These are phyloP conservation scores for Augochlorella aurata DNA, from an alignment of 2,888 invertebrate genomes.

Conservation along the genomic window DNA sequence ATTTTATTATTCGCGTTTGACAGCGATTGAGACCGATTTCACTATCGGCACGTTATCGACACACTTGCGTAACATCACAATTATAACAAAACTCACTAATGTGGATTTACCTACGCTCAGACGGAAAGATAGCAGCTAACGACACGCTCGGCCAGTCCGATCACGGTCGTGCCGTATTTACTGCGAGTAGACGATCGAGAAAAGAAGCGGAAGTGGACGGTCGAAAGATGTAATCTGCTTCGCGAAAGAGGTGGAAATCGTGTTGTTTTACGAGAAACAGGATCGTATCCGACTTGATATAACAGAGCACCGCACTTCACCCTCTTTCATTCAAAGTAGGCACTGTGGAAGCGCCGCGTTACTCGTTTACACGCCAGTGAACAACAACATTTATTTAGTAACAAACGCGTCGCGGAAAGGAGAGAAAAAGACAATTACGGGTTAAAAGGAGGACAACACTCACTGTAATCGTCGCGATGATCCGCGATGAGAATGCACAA, in stretches of 20 bases:
- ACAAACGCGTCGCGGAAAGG: slow-evolving; percentile 21
- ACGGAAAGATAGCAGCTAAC: neutral
- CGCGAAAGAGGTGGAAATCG: neutral
- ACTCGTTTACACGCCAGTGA: slow-evolving; percentile 15
- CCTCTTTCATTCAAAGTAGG: slow-evolving; percentile 16
- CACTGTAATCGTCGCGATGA: slow-evolving; percentile 73
- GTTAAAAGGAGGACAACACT: slow-evolving; percentile 66
- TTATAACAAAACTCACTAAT: neutral
- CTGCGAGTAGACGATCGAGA: neutral
- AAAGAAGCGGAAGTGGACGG: neutral
- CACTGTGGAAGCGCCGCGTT: neutral
- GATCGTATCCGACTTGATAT: neutral
- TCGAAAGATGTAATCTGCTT: neutral
- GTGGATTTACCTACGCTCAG: too few relatives aligned
- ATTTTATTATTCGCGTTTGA: neutral
- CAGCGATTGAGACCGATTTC: neutral
- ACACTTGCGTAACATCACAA: neutral
- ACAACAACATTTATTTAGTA: slow-evolving; percentile 41
- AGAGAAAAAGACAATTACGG: slow-evolving; percentile 22
- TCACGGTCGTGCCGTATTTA: slow-evolving; percentile 10
- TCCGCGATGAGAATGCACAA: slow-evolving; percentile 77
- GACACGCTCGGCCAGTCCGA: slow-evolving; percentile 13
- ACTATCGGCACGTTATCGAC: neutral
- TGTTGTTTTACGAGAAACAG: neutral
- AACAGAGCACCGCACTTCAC: slow-evolving; percentile 33